A percentile compares a stretch with the other conserved stretches of the same genome.
These are phyloP conservation scores for Todus mexicanus DNA, from an alignment of 2,797 vertebrate species.

Conservation along the genomic window DNA sequence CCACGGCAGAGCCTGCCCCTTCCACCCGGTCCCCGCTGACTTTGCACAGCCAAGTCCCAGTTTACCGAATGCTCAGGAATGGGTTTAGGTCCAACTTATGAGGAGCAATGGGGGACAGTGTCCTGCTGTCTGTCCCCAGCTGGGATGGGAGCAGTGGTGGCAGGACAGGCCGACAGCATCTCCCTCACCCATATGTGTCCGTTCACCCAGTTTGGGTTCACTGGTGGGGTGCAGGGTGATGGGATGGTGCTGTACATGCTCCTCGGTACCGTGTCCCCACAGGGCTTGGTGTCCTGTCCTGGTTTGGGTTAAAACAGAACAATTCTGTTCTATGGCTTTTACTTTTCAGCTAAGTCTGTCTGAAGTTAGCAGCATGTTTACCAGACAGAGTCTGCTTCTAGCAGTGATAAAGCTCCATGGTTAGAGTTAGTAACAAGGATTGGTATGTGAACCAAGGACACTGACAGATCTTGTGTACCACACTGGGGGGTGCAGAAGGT, in stretches of 20 bases:
- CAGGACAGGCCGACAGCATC: neutral
- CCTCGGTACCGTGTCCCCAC: neutral
- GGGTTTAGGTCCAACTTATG: neutral
- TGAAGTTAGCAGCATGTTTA: too few species aligned
- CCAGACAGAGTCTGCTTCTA: too few species aligned
- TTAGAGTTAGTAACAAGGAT: too few species aligned
- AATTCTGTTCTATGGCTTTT: too few species aligned
- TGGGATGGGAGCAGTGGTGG: neutral
- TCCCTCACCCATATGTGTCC: neutral
- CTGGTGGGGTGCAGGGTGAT: neutral
- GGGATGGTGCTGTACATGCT: neutral
- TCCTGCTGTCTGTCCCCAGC: neutral
- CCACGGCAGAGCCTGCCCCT: neutral
- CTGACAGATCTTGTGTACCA: too few species aligned
- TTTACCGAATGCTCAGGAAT: neutral
- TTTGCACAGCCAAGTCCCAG: neutral
- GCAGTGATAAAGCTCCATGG: too few species aligned
- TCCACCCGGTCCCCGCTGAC: neutral
- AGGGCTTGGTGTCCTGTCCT: neutral
- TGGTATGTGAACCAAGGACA: too few species aligned
- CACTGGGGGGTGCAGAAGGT: too few species aligned
- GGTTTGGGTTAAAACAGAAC: too few species aligned
- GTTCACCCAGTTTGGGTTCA: rapidly evolving
- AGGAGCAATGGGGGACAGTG: rapidly evolving
- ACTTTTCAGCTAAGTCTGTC: too few species aligned